A percentile compares a stretch with the other conserved stretches of the same genome.
Conservation (phyloP, 2,113 vertebrate species). For the Anarrhichthys ocellatus region DNA sequence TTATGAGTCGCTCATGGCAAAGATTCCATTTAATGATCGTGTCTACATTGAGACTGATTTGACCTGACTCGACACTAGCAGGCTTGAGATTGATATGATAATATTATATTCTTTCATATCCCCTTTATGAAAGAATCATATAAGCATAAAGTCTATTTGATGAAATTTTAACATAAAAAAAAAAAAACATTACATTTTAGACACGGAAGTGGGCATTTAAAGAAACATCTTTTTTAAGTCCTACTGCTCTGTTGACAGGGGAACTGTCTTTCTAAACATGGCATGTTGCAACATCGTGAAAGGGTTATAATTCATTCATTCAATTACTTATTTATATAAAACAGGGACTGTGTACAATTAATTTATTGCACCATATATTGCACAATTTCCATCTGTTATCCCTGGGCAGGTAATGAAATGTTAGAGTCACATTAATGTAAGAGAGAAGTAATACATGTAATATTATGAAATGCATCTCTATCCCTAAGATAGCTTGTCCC, state of each 20-base stretch:
- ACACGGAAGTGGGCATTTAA: neutral
- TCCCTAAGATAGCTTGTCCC: neutral
- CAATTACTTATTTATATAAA: neutral
- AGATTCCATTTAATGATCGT: constrained; percentile 17
- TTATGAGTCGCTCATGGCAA: constrained; percentile 4
- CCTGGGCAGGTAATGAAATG: neutral
- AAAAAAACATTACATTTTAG: neutral
- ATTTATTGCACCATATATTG: neutral
- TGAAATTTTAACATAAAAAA: neutral
- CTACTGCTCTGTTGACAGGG: too few species aligned
- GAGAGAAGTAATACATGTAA: neutral
- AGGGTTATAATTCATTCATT: neutral
- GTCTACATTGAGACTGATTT: neutral
- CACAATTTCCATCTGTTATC: neutral
- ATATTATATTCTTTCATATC: neutral
- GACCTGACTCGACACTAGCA: constrained; percentile 8
- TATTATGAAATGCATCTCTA: neutral
- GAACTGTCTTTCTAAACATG: neutral
- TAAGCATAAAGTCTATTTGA: constrained; percentile 5
- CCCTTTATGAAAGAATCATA: neutral
- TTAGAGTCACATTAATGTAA: neutral
- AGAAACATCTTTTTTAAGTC: neutral
- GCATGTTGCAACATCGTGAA: neutral
- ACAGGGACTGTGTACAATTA: too few species aligned
- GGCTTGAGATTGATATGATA: neutral